Conservation (phyloP, 1,140 invertebrate species). For the Trachymyrmex septentrionalis region DNA sequence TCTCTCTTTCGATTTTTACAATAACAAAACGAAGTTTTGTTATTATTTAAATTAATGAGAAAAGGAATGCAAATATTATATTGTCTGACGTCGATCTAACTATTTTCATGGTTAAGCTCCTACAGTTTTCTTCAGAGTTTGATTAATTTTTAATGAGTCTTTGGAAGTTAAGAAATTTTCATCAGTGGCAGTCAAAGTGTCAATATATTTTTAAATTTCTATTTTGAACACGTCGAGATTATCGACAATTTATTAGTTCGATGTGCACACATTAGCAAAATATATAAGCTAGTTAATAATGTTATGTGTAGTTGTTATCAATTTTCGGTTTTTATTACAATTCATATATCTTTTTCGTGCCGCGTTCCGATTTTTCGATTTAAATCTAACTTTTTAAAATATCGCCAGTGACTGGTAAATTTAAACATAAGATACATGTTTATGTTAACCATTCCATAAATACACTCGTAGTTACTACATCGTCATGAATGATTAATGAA, state of each 20-base stretch:
- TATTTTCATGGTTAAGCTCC: not conserved
- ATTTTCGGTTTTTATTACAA: not conserved
- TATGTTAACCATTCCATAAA: constrained; percentile 37
- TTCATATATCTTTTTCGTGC: not conserved
- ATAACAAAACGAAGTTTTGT: not conserved
- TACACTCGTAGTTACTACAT: constrained; percentile 27
- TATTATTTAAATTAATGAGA: not conserved
- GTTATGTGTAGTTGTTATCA: constrained; percentile 7
- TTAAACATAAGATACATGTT: not conserved
- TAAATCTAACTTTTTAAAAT: constrained; percentile 5
- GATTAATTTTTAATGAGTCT: constrained; percentile 22
- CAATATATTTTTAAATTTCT: not conserved
- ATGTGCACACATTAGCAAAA: not conserved
- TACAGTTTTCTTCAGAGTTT: not conserved
- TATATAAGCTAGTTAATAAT: constrained; percentile 11
- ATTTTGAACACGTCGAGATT: not conserved
- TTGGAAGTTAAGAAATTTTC: not conserved
- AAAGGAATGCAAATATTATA: not conserved
- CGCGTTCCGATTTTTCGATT: not conserved
- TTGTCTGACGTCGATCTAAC: not conserved
- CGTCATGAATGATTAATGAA: constrained; percentile 51
- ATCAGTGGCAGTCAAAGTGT: too few relatives aligned
- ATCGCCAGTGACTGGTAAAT: not conserved
- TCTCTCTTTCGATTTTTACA: not conserved
- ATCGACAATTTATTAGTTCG: constrained; percentile 2